A percentile compares a stretch with the other conserved stretches of the same genome.
phyloP scores from a whole-genome alignment of 2,888 invertebrate genomes.

The Cordilura impudica region DNA sequence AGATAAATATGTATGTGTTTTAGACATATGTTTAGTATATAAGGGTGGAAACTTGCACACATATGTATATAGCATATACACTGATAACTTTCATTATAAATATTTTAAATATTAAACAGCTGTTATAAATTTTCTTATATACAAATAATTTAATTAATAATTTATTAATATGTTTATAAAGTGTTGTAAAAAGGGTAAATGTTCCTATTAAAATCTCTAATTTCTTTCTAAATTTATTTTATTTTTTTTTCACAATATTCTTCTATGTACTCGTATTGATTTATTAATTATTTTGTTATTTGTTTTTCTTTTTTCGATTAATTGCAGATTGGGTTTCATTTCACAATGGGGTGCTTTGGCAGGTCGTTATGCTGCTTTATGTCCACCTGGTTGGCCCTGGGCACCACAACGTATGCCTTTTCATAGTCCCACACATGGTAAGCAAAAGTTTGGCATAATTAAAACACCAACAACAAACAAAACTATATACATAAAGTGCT shows the following conservation, averaged over 20 bases:
- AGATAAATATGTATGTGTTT: constrained; percentile 73
- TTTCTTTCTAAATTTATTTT: not conserved
- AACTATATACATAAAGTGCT: no score
- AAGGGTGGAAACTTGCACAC: not conserved
- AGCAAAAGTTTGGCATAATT: constrained; percentile 66
- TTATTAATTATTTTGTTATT: not conserved
- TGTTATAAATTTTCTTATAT: constrained; percentile 58
- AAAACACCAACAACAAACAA: no score
- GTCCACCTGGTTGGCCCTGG: constrained; percentile 84
- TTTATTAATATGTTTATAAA: not conserved
- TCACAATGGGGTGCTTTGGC: constrained; percentile 90
- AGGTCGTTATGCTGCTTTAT: constrained; percentile 85
- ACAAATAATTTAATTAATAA: not conserved
- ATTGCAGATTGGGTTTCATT: constrained; percentile 87
- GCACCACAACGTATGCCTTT: constrained; percentile 78
- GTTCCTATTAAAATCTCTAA: not conserved
- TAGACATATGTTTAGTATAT: not conserved
- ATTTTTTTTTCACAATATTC: not conserved
- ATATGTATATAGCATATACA: constrained; percentile 16
- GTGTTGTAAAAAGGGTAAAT: not conserved
- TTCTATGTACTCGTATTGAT: constrained; percentile 4
- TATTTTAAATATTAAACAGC: constrained; percentile 67
- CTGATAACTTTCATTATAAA: constrained; percentile 1
- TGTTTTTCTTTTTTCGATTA: constrained; percentile 63
- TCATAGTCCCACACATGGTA: constrained; percentile 85